These are phyloP conservation scores for Philereme transversata DNA, from an alignment of 2,888 invertebrate species.

Conservation along the genomic window DNA sequence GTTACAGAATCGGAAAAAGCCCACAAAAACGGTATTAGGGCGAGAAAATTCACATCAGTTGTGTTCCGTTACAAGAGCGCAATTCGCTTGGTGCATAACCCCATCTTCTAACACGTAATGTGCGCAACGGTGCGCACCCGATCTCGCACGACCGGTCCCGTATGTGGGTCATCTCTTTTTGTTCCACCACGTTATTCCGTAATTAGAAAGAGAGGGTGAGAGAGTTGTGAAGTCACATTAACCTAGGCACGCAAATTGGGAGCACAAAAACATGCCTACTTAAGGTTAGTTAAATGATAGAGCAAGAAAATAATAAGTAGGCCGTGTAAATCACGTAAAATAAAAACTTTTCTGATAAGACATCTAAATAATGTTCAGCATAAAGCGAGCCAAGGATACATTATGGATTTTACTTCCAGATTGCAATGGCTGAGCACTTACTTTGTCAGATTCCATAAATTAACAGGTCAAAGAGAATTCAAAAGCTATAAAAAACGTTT, in stretches of 20 bases:
- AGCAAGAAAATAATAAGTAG: neutral
- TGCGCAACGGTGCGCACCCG: constrained; percentile 80
- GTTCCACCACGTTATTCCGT: constrained; percentile 80
- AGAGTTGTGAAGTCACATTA: constrained; percentile 43
- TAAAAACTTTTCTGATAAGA: neutral
- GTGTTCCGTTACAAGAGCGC: constrained; percentile 71
- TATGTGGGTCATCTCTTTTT: constrained; percentile 84
- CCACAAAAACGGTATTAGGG: constrained; percentile 76
- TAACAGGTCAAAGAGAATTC: constrained; percentile 1
- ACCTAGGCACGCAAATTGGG: constrained; percentile 36
- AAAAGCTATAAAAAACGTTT: constrained; percentile 11
- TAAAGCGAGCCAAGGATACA: neutral
- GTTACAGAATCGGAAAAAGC: constrained; percentile 72
- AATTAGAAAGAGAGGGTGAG: constrained; percentile 78
- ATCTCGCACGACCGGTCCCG: constrained; percentile 81
- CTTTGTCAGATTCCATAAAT: neutral
- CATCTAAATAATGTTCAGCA: neutral
- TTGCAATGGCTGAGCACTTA: neutral
- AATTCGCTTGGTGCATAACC: constrained; percentile 74
- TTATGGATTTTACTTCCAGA: neutral
- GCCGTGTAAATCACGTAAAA: neutral
- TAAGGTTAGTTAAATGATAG: neutral
- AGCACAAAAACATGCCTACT: constrained; percentile 4
- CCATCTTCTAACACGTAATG: constrained; percentile 80
- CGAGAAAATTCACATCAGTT: constrained; percentile 81